A percentile compares a stretch with the other conserved stretches of the same genome.
These are phyloP conservation scores for Leptosomus discolor DNA, from an alignment of 2,113 vertebrate genomes.

Conservation along the genomic window DNA sequence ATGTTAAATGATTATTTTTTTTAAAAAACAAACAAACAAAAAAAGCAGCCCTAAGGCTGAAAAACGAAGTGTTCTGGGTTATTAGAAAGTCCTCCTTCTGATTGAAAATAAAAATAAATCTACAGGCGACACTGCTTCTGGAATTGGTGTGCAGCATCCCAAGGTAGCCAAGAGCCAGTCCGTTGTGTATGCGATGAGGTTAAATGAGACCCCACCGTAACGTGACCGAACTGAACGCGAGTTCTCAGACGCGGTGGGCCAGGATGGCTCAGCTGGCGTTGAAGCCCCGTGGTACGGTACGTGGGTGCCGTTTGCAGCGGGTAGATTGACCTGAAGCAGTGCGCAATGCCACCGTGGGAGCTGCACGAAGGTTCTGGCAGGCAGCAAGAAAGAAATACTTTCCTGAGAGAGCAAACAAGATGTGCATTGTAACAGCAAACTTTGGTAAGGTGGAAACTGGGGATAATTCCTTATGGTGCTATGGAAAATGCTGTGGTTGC, in stretches of 20 bases:
- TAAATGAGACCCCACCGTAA: not conserved
- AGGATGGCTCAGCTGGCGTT: not conserved
- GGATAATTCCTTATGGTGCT: not conserved
- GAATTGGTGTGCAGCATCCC: not conserved
- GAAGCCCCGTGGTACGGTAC: not conserved
- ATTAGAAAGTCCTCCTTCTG: not conserved
- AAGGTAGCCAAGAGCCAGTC: not conserved
- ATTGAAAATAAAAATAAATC: not conserved
- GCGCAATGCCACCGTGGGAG: not conserved
- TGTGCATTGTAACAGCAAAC: not conserved
- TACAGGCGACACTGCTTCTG: not conserved
- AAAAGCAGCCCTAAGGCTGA: not conserved
- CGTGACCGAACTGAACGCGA: not conserved
- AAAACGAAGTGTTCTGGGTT: not conserved
- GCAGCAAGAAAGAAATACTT: not conserved
- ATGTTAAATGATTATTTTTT: not conserved
- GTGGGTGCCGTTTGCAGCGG: not conserved
- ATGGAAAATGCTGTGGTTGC: not conserved
- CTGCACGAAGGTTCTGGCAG: not conserved
- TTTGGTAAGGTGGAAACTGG: not conserved
- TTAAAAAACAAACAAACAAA: too few species aligned
- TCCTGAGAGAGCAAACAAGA: not conserved
- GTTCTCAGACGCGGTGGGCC: not conserved
- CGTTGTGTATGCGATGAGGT: not conserved
- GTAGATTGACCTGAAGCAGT: not conserved